These are phyloP conservation scores for Eptesicus fuscus DNA, from an alignment of 2,113 vertebrate species.

Conservation along the genomic window DNA sequence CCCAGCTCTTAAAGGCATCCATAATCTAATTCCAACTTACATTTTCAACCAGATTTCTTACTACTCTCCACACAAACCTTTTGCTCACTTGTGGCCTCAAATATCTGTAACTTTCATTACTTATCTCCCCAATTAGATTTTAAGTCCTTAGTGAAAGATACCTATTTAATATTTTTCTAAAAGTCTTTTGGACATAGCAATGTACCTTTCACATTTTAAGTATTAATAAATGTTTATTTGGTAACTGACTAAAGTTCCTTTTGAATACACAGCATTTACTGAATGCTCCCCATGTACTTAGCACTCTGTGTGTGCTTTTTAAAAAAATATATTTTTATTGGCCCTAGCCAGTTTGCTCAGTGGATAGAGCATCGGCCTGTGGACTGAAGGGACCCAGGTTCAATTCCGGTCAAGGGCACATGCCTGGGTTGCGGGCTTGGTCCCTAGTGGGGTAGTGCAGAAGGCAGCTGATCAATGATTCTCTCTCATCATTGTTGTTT, in stretches of 20 bases:
- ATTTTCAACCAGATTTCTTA: conserved; percentile 21
- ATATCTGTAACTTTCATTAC: neutral
- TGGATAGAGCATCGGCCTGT: no score
- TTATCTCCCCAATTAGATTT: neutral
- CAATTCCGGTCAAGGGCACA: no score
- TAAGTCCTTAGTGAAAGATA: neutral
- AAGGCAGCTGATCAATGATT: no score
- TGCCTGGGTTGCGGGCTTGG: no score
- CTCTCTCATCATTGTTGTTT: no score
- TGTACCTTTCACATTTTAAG: neutral
- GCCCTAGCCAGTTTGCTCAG: no score
- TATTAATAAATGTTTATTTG: neutral
- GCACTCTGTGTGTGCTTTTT: neutral
- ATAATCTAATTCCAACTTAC: neutral
- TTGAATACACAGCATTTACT: neutral
- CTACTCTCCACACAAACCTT: neutral
- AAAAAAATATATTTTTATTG: neutral
- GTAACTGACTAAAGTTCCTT: neutral
- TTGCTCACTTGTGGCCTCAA: neutral
- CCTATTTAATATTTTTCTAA: conserved; percentile 3
- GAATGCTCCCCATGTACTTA: neutral
- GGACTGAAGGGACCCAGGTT: no score
- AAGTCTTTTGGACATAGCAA: neutral
- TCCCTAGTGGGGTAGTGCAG: no score
- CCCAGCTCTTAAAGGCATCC: neutral